Conservation (phyloP, 2,113 vertebrate genomes). For the Brachyhypopomus gauderio region DNA sequence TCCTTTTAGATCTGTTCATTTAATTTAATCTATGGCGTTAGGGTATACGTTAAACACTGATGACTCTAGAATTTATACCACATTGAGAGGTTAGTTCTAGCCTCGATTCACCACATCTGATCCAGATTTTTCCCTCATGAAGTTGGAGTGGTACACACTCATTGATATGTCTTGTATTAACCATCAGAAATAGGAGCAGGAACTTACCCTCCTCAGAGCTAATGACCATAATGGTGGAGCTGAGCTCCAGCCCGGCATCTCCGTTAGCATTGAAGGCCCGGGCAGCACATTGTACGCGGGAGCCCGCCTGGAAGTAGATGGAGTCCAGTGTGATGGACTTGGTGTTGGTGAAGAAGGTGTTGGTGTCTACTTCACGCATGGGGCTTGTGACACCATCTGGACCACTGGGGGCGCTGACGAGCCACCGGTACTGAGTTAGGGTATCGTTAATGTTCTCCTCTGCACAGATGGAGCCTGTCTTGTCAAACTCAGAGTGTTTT, state of each 20-base stretch:
- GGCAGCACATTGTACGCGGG: conserved; percentile 79
- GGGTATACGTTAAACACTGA: no score
- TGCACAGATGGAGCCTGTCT: conserved; percentile 83
- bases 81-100: not conserved
- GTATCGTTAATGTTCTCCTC: conserved; percentile 83
- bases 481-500: conserved; percentile 83
- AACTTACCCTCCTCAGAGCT: conserved; percentile 78
- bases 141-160: no score
- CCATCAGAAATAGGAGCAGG: not conserved
- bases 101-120: not conserved
- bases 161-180: no score
- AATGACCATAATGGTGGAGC: conserved; percentile 75
- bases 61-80: no score
- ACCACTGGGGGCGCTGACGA: conserved; percentile 79
- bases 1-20: no score
- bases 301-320: conserved; percentile 83
- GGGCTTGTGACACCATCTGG: conserved; percentile 81
- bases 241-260: conserved; percentile 78
- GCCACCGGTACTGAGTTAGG: conserved; percentile 81
- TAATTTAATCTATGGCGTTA: no score
- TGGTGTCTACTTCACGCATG: conserved; percentile 81
- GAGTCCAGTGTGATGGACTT: conserved; percentile 84
- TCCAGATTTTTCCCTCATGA: no score
- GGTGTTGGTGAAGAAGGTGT: conserved; percentile 84
- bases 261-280: conserved; percentile 78